These are phyloP conservation scores for Cynoglossus semilaevis DNA, from an alignment of 2,113 vertebrate genomes.

Conservation along the genomic window DNA sequence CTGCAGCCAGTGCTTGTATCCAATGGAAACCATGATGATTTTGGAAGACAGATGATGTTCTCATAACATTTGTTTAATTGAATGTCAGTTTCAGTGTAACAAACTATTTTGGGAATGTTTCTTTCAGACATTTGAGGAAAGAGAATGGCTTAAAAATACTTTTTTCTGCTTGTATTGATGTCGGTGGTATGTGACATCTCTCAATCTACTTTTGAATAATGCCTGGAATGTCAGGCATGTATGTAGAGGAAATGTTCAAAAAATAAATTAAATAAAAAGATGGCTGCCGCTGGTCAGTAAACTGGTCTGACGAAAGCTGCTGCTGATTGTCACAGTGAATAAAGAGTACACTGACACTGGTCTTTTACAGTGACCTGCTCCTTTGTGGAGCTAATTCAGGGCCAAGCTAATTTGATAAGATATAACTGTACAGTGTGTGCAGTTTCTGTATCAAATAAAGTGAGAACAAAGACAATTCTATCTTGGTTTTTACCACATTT, in stretches of 20 bases:
- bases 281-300: slow-evolving; percentile 35
- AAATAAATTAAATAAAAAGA: slow-evolving; percentile 28
- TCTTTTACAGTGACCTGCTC: slow-evolving; percentile 26
- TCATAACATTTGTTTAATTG: slow-evolving; percentile 2
- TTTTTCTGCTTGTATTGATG: not conserved
- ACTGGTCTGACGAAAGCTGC: slow-evolving; percentile 29
- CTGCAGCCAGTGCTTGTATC: slow-evolving; percentile 42
- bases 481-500: not conserved
- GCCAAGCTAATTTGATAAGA: slow-evolving; percentile 31
- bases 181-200: slow-evolving; percentile 46
- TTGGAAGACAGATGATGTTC: not conserved
- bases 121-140: not conserved
- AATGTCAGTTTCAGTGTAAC: not conserved
- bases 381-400: slow-evolving; percentile 29
- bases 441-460: not conserved
- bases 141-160: not conserved
- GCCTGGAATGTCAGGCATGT: slow-evolving; percentile 53
- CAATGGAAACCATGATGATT: slow-evolving; percentile 44
- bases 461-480: not conserved
- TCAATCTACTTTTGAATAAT: slow-evolving; percentile 38
- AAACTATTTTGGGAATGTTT: not conserved
- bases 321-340: slow-evolving; percentile 15
- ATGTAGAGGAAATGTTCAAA: slow-evolving; percentile 46
- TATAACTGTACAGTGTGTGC: not conserved
- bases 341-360: slow-evolving; percentile 40